phyloP scores from a whole-genome alignment of 2,888 invertebrate genomes.

The Thereva unica region DNA sequence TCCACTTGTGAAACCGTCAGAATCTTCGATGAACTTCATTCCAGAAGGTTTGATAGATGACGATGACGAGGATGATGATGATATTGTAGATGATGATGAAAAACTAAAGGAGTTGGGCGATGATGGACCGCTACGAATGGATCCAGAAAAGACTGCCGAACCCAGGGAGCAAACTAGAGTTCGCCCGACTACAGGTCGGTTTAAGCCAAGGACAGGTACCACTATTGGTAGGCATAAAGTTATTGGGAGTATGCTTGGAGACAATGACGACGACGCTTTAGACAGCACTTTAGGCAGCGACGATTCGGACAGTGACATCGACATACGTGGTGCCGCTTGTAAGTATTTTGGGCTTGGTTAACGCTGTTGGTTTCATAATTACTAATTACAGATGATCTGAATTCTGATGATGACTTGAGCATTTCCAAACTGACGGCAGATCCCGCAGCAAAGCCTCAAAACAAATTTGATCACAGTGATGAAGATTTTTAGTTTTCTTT shows the following conservation, averaged over 20 bases:
- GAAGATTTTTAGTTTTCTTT: conserved; percentile 50
- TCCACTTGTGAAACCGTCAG: conserved; percentile 52
- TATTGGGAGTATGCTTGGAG: conserved; percentile 42
- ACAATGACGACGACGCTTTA: conserved; percentile 46
- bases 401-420: conserved; percentile 56
- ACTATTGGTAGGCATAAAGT: conserved; percentile 43
- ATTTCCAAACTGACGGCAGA: conserved; percentile 55
- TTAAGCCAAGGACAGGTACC: conserved; percentile 45
- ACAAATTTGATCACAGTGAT: conserved; percentile 51
- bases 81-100: conserved; percentile 46
- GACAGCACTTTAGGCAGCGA: conserved; percentile 56
- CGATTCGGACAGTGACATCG: conserved; percentile 53
- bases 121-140: neutral
- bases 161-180: conserved; percentile 49
- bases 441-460: conserved; percentile 49
- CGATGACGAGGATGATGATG: conserved; percentile 49
- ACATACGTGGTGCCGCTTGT: conserved; percentile 47
- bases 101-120: neutral
- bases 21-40: conserved; percentile 54
- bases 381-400: conserved; percentile 50
- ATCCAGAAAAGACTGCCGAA: conserved; percentile 37
- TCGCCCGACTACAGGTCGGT: conserved; percentile 56
- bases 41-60: conserved; percentile 56
- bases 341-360: conserved; percentile 9
- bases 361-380: conserved; percentile 1